Evolutionary conservation across 2,113 vertebrate genomes (phyloP).

Genomic region (Alligator mississippiensis): DNA sequence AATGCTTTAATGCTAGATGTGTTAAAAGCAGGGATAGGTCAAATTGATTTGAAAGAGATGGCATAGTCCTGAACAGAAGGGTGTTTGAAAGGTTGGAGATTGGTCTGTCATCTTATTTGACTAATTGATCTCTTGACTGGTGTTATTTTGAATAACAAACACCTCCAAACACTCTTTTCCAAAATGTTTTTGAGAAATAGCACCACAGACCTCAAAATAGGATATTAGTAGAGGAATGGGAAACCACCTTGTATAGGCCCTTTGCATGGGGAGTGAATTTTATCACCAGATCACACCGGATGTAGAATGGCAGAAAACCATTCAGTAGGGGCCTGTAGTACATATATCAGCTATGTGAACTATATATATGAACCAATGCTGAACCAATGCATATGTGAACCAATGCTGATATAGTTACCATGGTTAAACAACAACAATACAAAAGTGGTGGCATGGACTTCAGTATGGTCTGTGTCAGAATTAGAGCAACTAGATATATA

Average conservation of each 20-base stretch:
- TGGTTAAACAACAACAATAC: too few species aligned
- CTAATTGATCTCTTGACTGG: background rate
- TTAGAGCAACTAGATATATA: accelerated
- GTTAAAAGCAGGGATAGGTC: slow-evolving; percentile 29
- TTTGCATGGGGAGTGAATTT: background rate
- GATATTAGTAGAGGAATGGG: background rate
- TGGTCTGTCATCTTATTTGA: background rate
- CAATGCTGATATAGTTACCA: too few species aligned
- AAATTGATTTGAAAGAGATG: background rate
- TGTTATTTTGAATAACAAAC: background rate
- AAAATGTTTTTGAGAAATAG: background rate
- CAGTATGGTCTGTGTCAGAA: too few species aligned
- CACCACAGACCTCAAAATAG: background rate
- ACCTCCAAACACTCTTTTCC: background rate
- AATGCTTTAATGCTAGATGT: slow-evolving; percentile 30
- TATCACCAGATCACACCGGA: too few species aligned
- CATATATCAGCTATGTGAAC: too few species aligned
- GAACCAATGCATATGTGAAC: too few species aligned
- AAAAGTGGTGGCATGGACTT: too few species aligned
- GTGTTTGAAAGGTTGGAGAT: background rate
- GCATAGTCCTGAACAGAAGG: slow-evolving; percentile 39
- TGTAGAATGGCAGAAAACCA: background rate
- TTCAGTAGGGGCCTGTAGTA: background rate
- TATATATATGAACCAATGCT: too few species aligned
- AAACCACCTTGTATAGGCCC: background rate